phyloP scores from a whole-genome alignment of 2,113 vertebrate genomes.

The Scolopax mira region DNA sequence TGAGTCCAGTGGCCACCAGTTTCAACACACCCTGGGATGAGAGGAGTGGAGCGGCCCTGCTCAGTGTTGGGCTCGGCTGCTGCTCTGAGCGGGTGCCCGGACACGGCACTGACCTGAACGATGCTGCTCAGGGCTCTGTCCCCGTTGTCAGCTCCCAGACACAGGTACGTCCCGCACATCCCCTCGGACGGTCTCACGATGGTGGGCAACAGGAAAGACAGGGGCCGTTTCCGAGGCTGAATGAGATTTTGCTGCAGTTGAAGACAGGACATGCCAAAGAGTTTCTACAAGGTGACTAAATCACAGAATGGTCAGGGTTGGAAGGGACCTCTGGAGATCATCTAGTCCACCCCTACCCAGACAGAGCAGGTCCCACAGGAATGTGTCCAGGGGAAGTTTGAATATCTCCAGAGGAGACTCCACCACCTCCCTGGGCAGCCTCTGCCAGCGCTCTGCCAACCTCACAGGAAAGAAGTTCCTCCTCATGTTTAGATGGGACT shows the following conservation, averaged over 20 bases:
- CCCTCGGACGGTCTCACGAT: conserved; percentile 87
- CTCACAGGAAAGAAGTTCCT: too few relatives aligned
- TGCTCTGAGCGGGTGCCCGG: accelerated
- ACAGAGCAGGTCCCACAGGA: too few relatives aligned
- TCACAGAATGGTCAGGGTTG: too few relatives aligned
- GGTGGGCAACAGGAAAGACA: conserved; percentile 93
- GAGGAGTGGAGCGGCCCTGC: neutral
- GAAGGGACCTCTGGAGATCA: too few relatives aligned
- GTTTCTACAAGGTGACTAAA: neutral
- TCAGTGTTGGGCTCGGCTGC: neutral
- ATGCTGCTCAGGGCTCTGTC: conserved; percentile 89
- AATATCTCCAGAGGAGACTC: too few relatives aligned
- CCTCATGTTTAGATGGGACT: too few relatives aligned
- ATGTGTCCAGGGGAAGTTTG: too few relatives aligned
- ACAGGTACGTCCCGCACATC: conserved; percentile 91
- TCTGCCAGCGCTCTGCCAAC: too few relatives aligned
- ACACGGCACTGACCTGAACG: conserved; percentile 79
- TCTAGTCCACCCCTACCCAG: too few relatives aligned
- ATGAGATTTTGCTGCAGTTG: conserved; percentile 81
- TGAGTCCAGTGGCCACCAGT: neutral
- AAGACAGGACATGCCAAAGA: neutral
- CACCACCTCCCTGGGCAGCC: too few relatives aligned
- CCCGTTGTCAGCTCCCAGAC: conserved; percentile 86
- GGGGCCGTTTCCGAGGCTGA: conserved; percentile 85
- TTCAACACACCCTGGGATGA: neutral